Conservation (phyloP, 2,113 vertebrate genomes). For the Triplophysa dalaica region DNA sequence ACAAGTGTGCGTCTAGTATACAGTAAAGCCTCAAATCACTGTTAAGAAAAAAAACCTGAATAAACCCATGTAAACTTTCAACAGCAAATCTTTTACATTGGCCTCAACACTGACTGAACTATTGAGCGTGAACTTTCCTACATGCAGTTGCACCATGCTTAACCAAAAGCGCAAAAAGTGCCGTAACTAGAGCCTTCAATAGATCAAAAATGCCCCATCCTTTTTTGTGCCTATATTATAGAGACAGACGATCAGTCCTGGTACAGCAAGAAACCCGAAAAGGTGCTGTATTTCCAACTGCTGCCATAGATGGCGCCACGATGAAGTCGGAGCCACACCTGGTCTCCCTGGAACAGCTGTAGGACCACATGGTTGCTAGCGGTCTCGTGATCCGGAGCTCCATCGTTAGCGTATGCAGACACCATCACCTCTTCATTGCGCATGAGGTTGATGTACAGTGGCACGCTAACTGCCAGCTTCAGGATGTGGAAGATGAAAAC, state of each 20-base stretch:
- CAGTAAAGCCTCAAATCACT: not conserved
- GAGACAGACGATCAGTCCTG: constrained; percentile 81
- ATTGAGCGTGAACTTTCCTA: constrained; percentile 29
- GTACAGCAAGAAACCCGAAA: constrained; percentile 96
- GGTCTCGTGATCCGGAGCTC: constrained; percentile 94
- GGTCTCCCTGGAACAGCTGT: constrained; percentile 92
- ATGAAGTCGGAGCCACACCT: constrained; percentile 94
- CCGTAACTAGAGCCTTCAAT: constrained; percentile 10
- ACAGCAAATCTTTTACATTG: constrained; percentile 21
- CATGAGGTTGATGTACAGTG: constrained; percentile 96
- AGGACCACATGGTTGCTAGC: constrained; percentile 94
- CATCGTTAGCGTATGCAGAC: constrained; percentile 95
- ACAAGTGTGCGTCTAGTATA: not conserved
- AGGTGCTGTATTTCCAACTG: constrained; percentile 98
- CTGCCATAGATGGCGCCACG: constrained; percentile 96
- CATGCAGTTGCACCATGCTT: constrained; percentile 41
- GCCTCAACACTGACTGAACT: constrained; percentile 25
- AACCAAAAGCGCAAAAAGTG: constrained; percentile 58
- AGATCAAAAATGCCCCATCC: not conserved
- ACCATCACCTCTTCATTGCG: constrained; percentile 95
- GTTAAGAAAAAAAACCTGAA: not conserved
- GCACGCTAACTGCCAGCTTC: constrained; percentile 95
- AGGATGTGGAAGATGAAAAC: constrained; percentile 98
- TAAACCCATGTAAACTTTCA: constrained; percentile 31
- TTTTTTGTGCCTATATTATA: constrained; percentile 25